Evolutionary conservation across 2,797 vertebrate genomes (phyloP).

Genomic region (Numenius phaeopus): DNA sequence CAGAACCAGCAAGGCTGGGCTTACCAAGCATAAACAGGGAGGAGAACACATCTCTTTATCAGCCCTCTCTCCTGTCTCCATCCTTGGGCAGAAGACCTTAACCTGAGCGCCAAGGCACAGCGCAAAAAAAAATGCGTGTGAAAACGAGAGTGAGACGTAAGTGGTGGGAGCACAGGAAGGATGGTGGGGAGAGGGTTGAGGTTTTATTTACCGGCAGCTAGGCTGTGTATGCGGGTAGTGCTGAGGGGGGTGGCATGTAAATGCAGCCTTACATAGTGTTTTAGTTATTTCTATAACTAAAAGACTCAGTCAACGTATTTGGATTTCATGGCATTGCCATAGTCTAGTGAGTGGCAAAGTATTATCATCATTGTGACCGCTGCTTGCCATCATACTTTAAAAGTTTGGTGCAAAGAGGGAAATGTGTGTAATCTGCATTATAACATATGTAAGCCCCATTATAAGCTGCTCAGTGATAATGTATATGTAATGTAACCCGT

Average conservation of each 20-base stretch:
- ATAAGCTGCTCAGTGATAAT: not conserved
- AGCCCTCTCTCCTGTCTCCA: not conserved
- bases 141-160: accelerated
- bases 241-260: not conserved
- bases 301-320: not conserved
- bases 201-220: not conserved
- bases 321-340: accelerated
- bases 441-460: not conserved
- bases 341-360: not conserved
- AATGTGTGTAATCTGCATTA: not conserved
- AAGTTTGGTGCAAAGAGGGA: not conserved
- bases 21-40: accelerated
- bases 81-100: not conserved
- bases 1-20: not conserved
- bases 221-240: accelerated
- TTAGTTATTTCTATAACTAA: not conserved
- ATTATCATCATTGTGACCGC: accelerated
- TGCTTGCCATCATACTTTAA: not conserved
- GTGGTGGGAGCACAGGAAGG: not conserved
- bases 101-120: accelerated
- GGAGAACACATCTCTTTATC: not conserved
- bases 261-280: not conserved
- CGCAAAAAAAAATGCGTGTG: accelerated
- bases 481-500: not conserved
- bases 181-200: not conserved